Evolutionary conservation across 1,140 invertebrate species (phyloP), one percentile per base, ranked within the genome.

Genomic region (Trinorchestia longiramus): DNA sequence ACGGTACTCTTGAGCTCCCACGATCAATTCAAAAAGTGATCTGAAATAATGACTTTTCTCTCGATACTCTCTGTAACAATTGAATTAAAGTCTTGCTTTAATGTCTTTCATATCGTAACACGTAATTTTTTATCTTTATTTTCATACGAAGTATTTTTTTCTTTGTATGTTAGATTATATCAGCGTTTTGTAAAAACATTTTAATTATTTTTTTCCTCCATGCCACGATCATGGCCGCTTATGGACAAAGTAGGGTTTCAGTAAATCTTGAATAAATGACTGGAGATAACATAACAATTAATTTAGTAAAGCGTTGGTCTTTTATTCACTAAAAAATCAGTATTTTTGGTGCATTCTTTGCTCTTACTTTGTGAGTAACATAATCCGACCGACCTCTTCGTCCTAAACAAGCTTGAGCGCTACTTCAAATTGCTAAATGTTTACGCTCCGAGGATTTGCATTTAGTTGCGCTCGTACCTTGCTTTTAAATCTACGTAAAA

Each of bases 401-500:
- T 42, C 88, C 87, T 41, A 41, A n/a, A 87, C 40, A 87, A 41
- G 36, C 36, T 87, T 8, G 88, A 90, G 43, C 43, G 28, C n/a
- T 43, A 42, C 88, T 90, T 90, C n/a, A 90, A 90, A 90, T 90
- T 43, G 88, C 88, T 28, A 41, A 90, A 43, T 42, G 43, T 43
- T 41, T 90, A 90, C 88, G 88, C 88, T 90, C 88, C 43, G 17
- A 43, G 28, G 88, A 90, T 90, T 90, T 90, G 88, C 88, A 90
- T 90, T 90, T 42, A 43, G 88, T 90, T 90, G 88, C 88, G 43
- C 88, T 41, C 62, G 62, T 77, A 77, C 62, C 28, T 90, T 42
- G 88, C 88, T 90, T 41, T 43, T 90, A 90, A 90, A 90, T 90
- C 88, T 90, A 90, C 88, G n/a, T 43, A 90, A 90, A 43, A 90